Evolutionary conservation across 2,888 invertebrate species (phyloP).

Genomic region (Calliphora vomitoria): DNA sequence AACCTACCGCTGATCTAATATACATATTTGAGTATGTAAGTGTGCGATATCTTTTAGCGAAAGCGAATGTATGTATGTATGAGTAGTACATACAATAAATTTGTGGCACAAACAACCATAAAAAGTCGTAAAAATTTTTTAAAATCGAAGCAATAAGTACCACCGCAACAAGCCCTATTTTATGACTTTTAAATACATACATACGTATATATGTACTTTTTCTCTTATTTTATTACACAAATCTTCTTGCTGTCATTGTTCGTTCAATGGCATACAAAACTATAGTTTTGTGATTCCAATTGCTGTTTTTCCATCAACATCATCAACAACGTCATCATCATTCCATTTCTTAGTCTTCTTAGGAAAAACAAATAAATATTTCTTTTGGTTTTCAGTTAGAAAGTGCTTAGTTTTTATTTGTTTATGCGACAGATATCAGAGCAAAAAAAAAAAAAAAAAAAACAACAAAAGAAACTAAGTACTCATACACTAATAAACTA

Average conservation of each 20-base stretch:
- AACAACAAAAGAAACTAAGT: slow-evolving; percentile 33
- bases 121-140: slow-evolving; percentile 66
- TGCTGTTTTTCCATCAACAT: slow-evolving; percentile 42
- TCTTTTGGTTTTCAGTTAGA: slow-evolving; percentile 52
- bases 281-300: slow-evolving; percentile 56
- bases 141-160: slow-evolving; percentile 59
- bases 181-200: slow-evolving; percentile 61
- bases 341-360: slow-evolving; percentile 21
- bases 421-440: slow-evolving; percentile 70
- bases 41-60: slow-evolving; percentile 44
- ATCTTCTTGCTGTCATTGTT: not conserved
- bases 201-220: slow-evolving; percentile 4
- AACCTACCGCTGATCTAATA: slow-evolving; percentile 49
- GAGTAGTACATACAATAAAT: slow-evolving; percentile 15
- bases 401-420: slow-evolving; percentile 72
- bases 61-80: too few relatives aligned
- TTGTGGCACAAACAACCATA: slow-evolving; percentile 50
- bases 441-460: too few relatives aligned
- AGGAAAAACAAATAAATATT: slow-evolving; percentile 49
- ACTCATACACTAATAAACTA: slow-evolving; percentile 34
- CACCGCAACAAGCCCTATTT: slow-evolving; percentile 53
- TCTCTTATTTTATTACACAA: not conserved
- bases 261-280: slow-evolving; percentile 14
- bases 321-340: not conserved
- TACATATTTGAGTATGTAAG: slow-evolving; percentile 10